These are phyloP conservation scores for Oikopleura dioica DNA, from an alignment of 23 tunicate genomes.

Conservation along the genomic window DNA sequence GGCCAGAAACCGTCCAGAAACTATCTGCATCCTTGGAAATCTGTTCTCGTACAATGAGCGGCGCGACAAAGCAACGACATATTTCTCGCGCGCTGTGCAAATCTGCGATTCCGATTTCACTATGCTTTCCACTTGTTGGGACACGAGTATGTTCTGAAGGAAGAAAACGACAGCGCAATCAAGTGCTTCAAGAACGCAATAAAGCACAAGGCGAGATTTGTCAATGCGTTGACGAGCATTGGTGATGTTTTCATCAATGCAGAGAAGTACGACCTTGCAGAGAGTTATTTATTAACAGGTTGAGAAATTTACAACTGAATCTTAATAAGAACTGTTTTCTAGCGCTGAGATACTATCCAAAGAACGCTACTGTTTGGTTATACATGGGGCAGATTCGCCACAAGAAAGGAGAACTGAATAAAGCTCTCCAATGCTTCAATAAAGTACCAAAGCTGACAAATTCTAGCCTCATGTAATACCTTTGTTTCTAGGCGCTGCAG, in stretches of 20 bases:
- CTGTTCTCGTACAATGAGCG: not conserved
- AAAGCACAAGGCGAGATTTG: not conserved
- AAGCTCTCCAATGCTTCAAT: not conserved
- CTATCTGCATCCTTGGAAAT: not conserved
- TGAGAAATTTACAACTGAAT: too few relatives aligned
- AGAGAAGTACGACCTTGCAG: not conserved
- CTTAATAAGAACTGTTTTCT: too few relatives aligned
- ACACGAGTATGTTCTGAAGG: not conserved
- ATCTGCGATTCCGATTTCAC: slow-evolving; percentile 9
- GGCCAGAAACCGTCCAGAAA: not conserved
- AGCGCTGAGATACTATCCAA: not conserved
- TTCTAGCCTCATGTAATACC: too few relatives aligned
- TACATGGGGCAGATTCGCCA: not conserved
- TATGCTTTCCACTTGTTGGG: not conserved
- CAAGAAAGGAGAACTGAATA: not conserved
- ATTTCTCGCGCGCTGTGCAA: not conserved
- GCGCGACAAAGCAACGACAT: not conserved
- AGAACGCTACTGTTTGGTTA: not conserved
- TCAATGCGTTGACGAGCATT: not conserved
- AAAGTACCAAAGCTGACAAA: too few relatives aligned
- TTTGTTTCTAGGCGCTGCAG: not conserved
- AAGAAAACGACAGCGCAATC: not conserved
- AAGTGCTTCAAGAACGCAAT: not conserved
- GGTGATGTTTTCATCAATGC: slow-evolving; percentile 3
- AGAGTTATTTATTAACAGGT: not conserved